Conservation (phyloP, 2,113 vertebrate species). For the Sylvia atricapilla region DNA sequence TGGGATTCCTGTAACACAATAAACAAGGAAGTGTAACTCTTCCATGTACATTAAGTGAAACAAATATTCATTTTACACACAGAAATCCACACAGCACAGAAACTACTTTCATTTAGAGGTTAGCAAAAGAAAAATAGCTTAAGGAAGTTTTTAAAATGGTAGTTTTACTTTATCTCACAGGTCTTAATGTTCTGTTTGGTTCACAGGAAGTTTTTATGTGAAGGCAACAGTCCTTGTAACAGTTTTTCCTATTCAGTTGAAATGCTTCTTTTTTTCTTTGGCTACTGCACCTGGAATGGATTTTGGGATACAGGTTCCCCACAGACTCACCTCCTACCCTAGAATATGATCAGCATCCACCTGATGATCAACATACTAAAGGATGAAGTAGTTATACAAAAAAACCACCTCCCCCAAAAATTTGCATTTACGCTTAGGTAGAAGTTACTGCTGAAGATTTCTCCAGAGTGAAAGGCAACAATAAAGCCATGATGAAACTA, state of each 20-base stretch:
- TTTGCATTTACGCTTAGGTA: background rate
- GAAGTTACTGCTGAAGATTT: background rate
- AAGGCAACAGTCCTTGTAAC: background rate
- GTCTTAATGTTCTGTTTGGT: background rate
- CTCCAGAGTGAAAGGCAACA: background rate
- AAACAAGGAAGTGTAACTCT: constrained; percentile 2
- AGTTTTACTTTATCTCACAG: background rate
- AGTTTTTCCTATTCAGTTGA: background rate
- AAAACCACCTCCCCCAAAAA: background rate
- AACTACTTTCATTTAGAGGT: background rate
- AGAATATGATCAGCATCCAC: background rate
- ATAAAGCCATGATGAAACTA: background rate
- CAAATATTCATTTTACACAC: background rate
- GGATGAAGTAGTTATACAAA: background rate
- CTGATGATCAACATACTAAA: background rate
- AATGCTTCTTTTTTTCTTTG: background rate
- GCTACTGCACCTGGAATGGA: background rate
- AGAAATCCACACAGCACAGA: background rate
- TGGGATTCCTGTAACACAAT: constrained; percentile 88
- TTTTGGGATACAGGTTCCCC: background rate
- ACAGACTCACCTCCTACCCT: background rate
- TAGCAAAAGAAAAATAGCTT: background rate
- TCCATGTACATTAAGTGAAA: background rate
- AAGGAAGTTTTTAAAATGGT: background rate
- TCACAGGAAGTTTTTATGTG: background rate